Base-by-base conservation (phyloP, 2,888 invertebrate genomes). In the Mythimna albipuncta region DNA sequence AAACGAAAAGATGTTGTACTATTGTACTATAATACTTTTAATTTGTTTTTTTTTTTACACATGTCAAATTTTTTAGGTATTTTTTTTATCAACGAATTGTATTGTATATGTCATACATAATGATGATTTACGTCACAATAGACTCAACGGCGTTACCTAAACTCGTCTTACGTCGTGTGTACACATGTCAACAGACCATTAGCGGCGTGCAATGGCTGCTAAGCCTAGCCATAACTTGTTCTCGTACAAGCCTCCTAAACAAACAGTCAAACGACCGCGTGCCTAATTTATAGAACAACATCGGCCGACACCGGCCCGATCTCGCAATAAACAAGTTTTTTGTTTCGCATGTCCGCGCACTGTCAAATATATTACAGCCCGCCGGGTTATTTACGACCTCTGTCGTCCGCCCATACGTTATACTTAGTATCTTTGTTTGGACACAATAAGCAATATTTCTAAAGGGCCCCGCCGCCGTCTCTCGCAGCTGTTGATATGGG, bases 371-470 rank as follows among this genome's bases (percentile, higher is more conserved):
- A 96, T 96, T 96, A 96, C 95, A 91, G 93, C 95, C 95, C 95
- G 95, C 92, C 93, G 95, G 89, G 96, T 96, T 95, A 96, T 96
- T 96, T 96, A 96, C 94, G 95, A 93, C 91, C 94, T 91, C 94
- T 91, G 95, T 94, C 96, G 93, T 94, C 95, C 96, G 95, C 96
- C 96, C 96, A 96, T 96, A 96, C 96, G 95, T 96, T 96, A 96
- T 96, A 95, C 96, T 96, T 95, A 95, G 95, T 96, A 96, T 96
- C 96, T 96, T 95, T 96, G 96, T 96, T 96, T 96, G 96, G 96
- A 96, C 96, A 96, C 96, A 96, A 96, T 96, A 95, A 96, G 96
- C 95, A 94, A 96, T 96, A 96, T 96, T 96, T 96, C 95, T 95
- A 95, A 95, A 95, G 95, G 95, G 94, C 92, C 93, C 89, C 88